These are phyloP conservation scores for Hypena proboscidalis DNA, from an alignment of 2,888 invertebrate genomes.

Conservation along the genomic window DNA sequence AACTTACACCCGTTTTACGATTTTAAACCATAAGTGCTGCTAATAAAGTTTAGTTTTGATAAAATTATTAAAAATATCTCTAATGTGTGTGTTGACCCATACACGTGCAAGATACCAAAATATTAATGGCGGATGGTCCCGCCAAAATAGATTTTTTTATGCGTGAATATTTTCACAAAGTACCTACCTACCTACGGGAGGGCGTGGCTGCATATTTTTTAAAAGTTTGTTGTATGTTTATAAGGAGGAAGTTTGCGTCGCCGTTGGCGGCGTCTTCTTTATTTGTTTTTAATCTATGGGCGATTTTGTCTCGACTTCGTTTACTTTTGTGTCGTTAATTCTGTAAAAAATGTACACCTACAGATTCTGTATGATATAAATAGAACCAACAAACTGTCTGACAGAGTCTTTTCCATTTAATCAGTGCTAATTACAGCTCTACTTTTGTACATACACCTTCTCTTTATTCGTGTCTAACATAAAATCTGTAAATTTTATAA, in stretches of 20 bases:
- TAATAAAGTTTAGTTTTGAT: conserved; percentile 30
- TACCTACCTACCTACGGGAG: conserved; percentile 14
- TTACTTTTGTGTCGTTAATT: too few relatives aligned
- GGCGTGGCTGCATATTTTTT: conserved; percentile 24
- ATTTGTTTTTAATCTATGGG: neutral
- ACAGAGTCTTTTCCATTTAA: too few relatives aligned
- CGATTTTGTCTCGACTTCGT: too few relatives aligned
- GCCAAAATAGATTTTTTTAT: conserved; percentile 66
- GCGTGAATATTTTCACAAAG: conserved; percentile 31
- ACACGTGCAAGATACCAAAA: conserved; percentile 60
- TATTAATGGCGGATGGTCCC: conserved; percentile 60
- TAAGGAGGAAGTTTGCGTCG: conserved; percentile 14
- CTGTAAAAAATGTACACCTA: too few relatives aligned
- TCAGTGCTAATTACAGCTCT: too few relatives aligned
- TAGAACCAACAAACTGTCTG: too few relatives aligned
- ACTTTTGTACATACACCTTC: too few relatives aligned
- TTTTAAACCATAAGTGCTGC: conserved; percentile 19
- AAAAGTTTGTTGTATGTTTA: conserved; percentile 14
- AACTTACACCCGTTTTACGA: conserved; percentile 24
- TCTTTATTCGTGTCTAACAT: too few relatives aligned
- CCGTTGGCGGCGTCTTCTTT: neutral
- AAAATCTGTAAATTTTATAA: too few relatives aligned
- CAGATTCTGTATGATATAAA: too few relatives aligned
- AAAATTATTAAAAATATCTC: conserved; percentile 8
- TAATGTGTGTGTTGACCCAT: conserved; percentile 45